Evolutionary conservation across 2,797 vertebrate species (phyloP).

Genomic region (Lagorchestes hirsutus): DNA sequence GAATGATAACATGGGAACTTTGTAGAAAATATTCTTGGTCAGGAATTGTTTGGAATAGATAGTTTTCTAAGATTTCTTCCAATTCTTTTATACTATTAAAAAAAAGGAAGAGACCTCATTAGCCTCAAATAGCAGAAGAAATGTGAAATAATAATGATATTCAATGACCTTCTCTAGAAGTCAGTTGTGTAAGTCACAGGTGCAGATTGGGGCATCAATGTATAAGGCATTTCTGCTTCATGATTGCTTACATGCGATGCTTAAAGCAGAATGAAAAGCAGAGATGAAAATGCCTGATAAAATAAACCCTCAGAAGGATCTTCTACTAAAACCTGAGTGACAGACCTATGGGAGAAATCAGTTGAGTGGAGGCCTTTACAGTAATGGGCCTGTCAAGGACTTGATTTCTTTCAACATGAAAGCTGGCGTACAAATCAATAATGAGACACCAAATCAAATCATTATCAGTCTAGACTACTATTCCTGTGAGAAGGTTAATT

Average conservation of each 20-base stretch:
- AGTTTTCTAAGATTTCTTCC: background rate
- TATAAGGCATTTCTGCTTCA: slow-evolving; percentile 41
- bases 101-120: background rate
- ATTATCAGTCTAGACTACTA: slow-evolving; percentile 78
- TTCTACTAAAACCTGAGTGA: slow-evolving; percentile 65
- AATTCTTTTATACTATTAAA: background rate
- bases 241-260: slow-evolving; percentile 57
- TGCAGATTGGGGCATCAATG: background rate
- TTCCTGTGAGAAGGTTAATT: slow-evolving; percentile 82
- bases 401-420: slow-evolving; percentile 83
- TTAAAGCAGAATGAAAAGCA: slow-evolving; percentile 40
- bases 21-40: background rate
- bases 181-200: background rate
- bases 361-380: slow-evolving; percentile 77
- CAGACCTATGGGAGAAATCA: slow-evolving; percentile 69
- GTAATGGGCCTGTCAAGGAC: slow-evolving; percentile 84
- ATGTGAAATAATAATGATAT: background rate
- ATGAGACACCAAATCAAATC: slow-evolving; percentile 83
- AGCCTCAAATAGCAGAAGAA: background rate
- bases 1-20: background rate
- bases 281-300: slow-evolving; percentile 48
- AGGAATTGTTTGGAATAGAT: background rate
- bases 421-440: slow-evolving; percentile 84
- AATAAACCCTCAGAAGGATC: slow-evolving; percentile 54
- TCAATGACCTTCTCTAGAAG: slow-evolving; percentile 5